phyloP scores from a whole-genome alignment of 2,888 invertebrate genomes.

The Caenorhabditis uteleia region DNA sequence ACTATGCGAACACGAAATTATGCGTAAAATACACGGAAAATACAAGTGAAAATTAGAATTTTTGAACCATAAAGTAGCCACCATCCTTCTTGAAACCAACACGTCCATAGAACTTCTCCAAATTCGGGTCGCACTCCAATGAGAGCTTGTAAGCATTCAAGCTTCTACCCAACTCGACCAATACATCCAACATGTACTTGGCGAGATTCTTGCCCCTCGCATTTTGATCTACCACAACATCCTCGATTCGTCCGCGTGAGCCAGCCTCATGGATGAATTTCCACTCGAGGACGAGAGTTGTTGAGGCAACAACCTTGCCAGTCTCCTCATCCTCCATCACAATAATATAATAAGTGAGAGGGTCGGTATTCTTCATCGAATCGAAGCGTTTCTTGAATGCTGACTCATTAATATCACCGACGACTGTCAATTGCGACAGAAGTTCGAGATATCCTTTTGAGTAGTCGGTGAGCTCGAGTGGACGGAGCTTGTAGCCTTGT shows the following conservation, averaged over 20 bases:
- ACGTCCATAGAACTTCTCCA: slow-evolving; percentile 67
- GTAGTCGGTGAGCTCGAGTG: slow-evolving; percentile 49
- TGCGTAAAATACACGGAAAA: not conserved
- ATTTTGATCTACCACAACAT: slow-evolving; percentile 46
- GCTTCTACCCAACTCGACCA: slow-evolving; percentile 43
- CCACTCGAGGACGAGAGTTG: slow-evolving; percentile 87
- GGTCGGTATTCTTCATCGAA: slow-evolving; percentile 80
- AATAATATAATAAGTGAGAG: slow-evolving; percentile 84
- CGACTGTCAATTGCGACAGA: slow-evolving; percentile 62
- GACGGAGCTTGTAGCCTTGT: slow-evolving; percentile 37
- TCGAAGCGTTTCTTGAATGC: slow-evolving; percentile 76
- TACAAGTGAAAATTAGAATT: slow-evolving; percentile 37
- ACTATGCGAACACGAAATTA: not conserved
- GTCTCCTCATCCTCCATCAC: slow-evolving; percentile 85
- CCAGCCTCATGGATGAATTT: slow-evolving; percentile 85
- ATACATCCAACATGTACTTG: slow-evolving; percentile 74
- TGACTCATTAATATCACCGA: slow-evolving; percentile 55
- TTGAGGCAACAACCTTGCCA: slow-evolving; percentile 78
- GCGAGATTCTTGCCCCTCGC: slow-evolving; percentile 78
- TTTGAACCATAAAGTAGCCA: slow-evolving; percentile 62
- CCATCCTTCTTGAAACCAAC: slow-evolving; percentile 67
- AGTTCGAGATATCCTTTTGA: slow-evolving; percentile 58
- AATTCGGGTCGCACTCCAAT: slow-evolving; percentile 67
- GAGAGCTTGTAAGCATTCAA: slow-evolving; percentile 69
- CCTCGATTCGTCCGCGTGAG: slow-evolving; percentile 57